Evolutionary conservation across 2,888 invertebrate genomes (phyloP).

Genomic region (Ichneumon xanthorius): DNA sequence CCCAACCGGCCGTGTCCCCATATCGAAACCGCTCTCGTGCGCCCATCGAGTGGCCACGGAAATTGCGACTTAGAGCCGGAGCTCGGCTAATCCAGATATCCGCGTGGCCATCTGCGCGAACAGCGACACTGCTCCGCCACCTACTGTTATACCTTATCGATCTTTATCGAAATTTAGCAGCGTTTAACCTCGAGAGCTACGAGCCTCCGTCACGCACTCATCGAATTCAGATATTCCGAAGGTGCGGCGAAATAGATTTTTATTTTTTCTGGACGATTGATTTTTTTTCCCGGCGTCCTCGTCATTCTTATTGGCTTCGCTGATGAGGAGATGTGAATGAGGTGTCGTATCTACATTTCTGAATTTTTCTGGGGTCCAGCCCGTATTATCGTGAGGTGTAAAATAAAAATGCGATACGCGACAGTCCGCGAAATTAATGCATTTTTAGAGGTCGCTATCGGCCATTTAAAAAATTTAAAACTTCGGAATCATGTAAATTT

Average conservation of each 20-base stretch:
- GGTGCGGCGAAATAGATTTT: neutral
- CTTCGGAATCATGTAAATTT: too few species aligned
- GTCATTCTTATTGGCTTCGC: neutral
- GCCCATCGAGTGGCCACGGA: conserved; percentile 28
- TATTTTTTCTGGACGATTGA: neutral
- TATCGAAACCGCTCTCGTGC: conserved; percentile 36
- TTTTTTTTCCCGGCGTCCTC: neutral
- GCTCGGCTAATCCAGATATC: conserved; percentile 13
- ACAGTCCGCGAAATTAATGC: too few species aligned
- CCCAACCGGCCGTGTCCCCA: conserved; percentile 5
- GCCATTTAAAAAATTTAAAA: too few species aligned
- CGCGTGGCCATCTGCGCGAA: conserved; percentile 24
- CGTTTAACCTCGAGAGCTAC: conserved; percentile 26
- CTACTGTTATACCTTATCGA: neutral
- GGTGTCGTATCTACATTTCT: too few species aligned
- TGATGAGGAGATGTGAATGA: too few species aligned
- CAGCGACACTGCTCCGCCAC: neutral
- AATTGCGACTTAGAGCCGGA: conserved; percentile 42
- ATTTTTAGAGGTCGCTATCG: too few species aligned
- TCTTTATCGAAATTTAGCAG: conserved; percentile 32
- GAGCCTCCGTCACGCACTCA: conserved; percentile 50
- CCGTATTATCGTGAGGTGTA: too few species aligned
- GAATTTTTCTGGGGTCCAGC: too few species aligned
- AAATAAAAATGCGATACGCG: too few species aligned
- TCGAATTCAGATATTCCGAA: conserved; percentile 26